These are phyloP conservation scores for Sarcophaga rosellei DNA, from an alignment of 2,888 invertebrate species.

Conservation along the genomic window DNA sequence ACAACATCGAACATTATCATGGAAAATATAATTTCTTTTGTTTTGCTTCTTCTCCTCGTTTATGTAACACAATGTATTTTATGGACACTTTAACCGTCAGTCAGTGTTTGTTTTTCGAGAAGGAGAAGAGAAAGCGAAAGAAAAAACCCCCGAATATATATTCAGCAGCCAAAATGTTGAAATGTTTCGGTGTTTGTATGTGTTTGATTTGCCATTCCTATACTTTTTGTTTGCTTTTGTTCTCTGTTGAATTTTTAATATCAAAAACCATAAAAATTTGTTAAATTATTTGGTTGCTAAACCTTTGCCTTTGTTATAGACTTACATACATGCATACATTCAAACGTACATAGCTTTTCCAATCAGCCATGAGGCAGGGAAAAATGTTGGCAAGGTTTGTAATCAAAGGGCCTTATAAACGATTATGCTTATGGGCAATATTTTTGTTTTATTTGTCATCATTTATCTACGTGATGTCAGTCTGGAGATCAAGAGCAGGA, in stretches of 20 bases:
- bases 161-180: neutral
- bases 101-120: neutral
- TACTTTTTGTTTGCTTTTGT: constrained; percentile 1
- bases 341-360: no score
- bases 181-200: neutral
- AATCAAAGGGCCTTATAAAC: no score
- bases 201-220: neutral
- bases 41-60: neutral
- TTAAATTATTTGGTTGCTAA: constrained; percentile 58
- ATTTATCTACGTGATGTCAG: no score
- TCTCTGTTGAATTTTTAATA: constrained; percentile 61
- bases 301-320: neutral
- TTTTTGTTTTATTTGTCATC: no score
- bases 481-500: no score
- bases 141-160: neutral
- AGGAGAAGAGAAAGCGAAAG: neutral
- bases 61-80: neutral
- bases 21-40: neutral
- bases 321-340: neutral
- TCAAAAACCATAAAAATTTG: constrained; percentile 58
- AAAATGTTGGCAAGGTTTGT: no score
- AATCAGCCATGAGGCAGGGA: no score
- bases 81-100: neutral
- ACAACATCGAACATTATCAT: neutral
- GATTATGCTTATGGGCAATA: no score